Conservation (phyloP, 2,797 vertebrate genomes). For the Bradypodion pumilum region DNA sequence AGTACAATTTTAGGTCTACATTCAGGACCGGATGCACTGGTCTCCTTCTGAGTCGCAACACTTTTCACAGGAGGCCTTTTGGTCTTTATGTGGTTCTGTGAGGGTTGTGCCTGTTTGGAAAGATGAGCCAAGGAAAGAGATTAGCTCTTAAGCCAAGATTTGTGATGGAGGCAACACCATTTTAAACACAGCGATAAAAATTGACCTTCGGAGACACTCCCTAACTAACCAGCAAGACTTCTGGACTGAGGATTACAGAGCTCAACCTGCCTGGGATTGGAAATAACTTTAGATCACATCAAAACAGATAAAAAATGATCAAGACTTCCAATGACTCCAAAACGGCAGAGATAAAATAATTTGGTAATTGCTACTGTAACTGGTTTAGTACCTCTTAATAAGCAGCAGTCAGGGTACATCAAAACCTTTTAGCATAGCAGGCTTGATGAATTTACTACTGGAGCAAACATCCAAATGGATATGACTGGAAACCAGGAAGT, state of each 20-base stretch:
- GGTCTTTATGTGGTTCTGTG: slow-evolving; percentile 83
- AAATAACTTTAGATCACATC: background rate
- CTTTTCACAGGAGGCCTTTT: slow-evolving; percentile 90
- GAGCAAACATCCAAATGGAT: background rate
- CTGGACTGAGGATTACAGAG: background rate
- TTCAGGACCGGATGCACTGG: slow-evolving; percentile 89
- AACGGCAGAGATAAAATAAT: background rate
- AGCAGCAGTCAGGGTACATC: background rate
- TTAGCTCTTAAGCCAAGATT: background rate
- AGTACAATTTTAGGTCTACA: slow-evolving; percentile 90
- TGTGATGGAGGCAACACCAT: background rate
- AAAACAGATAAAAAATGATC: background rate
- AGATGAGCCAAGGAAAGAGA: slow-evolving; percentile 18
- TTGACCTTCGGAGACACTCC: background rate
- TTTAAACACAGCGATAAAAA: background rate
- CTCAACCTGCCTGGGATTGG: background rate
- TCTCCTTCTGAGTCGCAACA: slow-evolving; percentile 94
- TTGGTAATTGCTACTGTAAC: background rate
- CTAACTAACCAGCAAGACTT: background rate
- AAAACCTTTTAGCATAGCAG: background rate
- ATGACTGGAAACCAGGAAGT: background rate
- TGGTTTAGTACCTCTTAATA: background rate
- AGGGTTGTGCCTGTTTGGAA: slow-evolving; percentile 74
- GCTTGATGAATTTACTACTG: background rate
- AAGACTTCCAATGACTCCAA: background rate